Percentiles rank a stretch among this genome's conserved stretches.
Evolutionary conservation across 2,888 invertebrate genomes (phyloP).

Genomic region (Sussaba pulchella): DNA sequence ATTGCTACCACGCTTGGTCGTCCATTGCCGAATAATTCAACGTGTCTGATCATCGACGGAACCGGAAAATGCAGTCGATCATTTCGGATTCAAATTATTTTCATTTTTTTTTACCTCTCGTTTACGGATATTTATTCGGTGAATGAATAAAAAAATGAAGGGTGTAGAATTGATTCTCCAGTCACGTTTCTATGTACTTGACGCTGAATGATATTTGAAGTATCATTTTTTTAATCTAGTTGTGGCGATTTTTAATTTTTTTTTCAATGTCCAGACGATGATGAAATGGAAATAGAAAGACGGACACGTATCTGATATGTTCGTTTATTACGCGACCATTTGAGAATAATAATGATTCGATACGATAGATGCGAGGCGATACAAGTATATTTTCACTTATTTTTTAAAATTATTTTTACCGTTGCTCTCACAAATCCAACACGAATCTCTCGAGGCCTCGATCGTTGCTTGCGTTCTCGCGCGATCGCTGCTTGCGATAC

Average conservation of each 20-base stretch:
- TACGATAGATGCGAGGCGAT: not conserved
- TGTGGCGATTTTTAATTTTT: not conserved
- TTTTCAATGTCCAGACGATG: no score
- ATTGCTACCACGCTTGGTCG: not conserved
- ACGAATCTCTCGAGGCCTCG: not conserved
- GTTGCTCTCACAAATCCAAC: not conserved
- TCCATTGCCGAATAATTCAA: conserved; percentile 14
- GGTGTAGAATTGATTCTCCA: no score
- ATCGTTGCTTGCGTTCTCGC: conserved; percentile 2
- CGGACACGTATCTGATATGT: not conserved
- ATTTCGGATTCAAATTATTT: not conserved
- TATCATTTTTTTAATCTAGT: not conserved
- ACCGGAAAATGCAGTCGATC: not conserved
- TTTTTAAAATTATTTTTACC: not conserved
- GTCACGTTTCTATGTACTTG: no score
- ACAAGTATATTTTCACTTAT: not conserved
- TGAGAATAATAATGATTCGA: not conserved
- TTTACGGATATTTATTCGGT: no score
- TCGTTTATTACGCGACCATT: conserved; percentile 23
- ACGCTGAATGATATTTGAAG: no score
- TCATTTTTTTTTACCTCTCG: not conserved
- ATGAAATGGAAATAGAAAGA: not conserved
- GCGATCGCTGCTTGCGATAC: not conserved
- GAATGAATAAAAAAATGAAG: no score
- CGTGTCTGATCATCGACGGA: conserved; percentile 1